phyloP scores from a whole-genome alignment of 2,888 invertebrate genomes.

The Cerastis rubricosa region DNA sequence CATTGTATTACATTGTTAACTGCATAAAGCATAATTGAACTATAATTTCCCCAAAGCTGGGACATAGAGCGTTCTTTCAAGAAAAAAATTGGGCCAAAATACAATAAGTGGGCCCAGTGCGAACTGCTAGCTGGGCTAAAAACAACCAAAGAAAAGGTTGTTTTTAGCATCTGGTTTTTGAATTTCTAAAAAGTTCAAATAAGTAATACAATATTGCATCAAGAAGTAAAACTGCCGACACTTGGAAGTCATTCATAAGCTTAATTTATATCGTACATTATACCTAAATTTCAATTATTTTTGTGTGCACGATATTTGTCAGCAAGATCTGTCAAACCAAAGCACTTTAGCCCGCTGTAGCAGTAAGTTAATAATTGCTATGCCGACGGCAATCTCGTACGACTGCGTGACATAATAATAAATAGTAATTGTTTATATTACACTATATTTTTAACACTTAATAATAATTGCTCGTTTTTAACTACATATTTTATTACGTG shows the following conservation, averaged over 20 bases:
- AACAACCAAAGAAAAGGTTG: not conserved
- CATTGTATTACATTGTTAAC: not conserved
- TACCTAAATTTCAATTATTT: not conserved
- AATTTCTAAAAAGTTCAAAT: not conserved
- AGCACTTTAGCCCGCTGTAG: constrained; percentile 27
- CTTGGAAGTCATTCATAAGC: not conserved
- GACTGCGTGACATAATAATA: constrained; percentile 26
- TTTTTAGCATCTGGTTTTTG: not conserved
- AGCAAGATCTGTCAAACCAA: not conserved
- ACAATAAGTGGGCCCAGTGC: not conserved
- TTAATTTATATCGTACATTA: not conserved
- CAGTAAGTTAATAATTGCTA: constrained; percentile 37
- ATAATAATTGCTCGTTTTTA: constrained; percentile 12
- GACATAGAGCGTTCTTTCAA: not conserved
- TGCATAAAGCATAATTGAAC: not conserved
- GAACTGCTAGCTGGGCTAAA: not conserved
- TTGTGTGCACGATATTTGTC: not conserved
- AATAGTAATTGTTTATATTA: constrained; percentile 32
- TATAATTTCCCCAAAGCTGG: not conserved
- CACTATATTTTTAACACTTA: constrained; percentile 23
- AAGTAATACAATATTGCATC: not conserved
- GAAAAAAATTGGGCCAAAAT: not conserved
- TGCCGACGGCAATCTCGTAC: constrained; percentile 39
- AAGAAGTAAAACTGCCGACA: not conserved
- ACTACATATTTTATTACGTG: constrained; percentile 32